Evolutionary conservation across 2,888 invertebrate genomes (phyloP).

Genomic region (Morpho achilles): DNA sequence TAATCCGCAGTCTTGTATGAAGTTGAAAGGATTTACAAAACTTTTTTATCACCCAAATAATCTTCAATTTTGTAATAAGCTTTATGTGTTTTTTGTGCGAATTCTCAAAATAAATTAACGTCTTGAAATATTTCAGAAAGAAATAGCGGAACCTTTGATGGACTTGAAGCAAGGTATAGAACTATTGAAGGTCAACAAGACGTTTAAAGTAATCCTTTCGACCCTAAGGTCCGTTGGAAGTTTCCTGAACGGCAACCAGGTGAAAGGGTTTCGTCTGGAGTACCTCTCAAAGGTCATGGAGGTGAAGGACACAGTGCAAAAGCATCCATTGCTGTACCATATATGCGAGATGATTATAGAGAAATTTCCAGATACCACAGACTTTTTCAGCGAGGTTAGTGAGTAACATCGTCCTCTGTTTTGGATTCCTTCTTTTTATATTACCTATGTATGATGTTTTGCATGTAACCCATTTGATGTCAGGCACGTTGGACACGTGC

Average conservation of each 20-base stretch:
- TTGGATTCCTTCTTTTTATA: too few relatives aligned
- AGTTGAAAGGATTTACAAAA: too few relatives aligned
- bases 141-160: slow-evolving; percentile 99
- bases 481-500: too few relatives aligned
- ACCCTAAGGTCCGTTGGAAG: slow-evolving; percentile 97
- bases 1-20: too few relatives aligned
- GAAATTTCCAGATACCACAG: slow-evolving; percentile 95
- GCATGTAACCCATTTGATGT: too few relatives aligned
- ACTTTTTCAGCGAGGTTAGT: slow-evolving; percentile 96
- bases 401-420: not conserved
- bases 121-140: slow-evolving; percentile 79
- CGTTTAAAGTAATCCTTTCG: slow-evolving; percentile 96
- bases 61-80: too few relatives aligned
- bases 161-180: slow-evolving; percentile 98
- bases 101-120: not conserved
- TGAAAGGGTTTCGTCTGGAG: slow-evolving; percentile 98
- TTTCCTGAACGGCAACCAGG: slow-evolving; percentile 95
- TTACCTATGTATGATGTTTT: too few relatives aligned
- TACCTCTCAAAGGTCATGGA: slow-evolving; percentile 98
- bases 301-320: slow-evolving; percentile 99
- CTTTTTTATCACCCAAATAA: too few relatives aligned
- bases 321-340: slow-evolving; percentile 98
- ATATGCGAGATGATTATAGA: slow-evolving; percentile 98
- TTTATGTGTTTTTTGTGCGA: too few relatives aligned
- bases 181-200: slow-evolving; percentile 92